These are phyloP conservation scores for Anoura caudifer DNA, from an alignment of 2,113 vertebrate species.

Conservation along the genomic window DNA sequence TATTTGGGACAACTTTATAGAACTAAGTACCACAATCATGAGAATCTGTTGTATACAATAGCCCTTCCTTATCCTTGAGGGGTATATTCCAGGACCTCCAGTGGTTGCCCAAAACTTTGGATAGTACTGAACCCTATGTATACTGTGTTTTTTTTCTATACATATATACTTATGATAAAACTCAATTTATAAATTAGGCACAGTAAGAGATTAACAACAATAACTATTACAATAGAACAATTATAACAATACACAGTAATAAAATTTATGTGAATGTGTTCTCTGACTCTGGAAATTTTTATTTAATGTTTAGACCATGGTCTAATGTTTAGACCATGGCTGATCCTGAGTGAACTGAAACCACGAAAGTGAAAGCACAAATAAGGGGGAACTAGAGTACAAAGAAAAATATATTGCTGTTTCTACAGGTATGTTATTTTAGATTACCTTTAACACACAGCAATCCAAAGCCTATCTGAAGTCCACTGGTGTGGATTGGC, in stretches of 20 bases:
- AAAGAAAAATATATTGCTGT: background rate
- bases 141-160: background rate
- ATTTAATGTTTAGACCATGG: background rate
- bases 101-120: background rate
- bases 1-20: background rate
- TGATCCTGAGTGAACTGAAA: background rate
- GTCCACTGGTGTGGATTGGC: background rate
- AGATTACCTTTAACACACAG: slow-evolving; percentile 46
- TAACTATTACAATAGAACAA: background rate
- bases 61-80: background rate
- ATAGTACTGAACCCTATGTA: background rate
- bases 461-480: background rate
- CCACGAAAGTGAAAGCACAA: background rate
- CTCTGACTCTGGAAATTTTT: background rate
- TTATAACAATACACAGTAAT: background rate
- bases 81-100: background rate
- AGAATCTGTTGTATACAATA: background rate
- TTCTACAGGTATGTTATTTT: background rate
- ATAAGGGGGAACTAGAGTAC: background rate
- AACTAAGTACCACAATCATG: background rate
- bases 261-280: background rate
- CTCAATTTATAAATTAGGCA: background rate
- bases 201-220: background rate
- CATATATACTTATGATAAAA: background rate
- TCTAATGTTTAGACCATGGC: background rate